Evolutionary conservation across 2,888 invertebrate genomes (phyloP).

Genomic region (Stenodera caucasica): DNA sequence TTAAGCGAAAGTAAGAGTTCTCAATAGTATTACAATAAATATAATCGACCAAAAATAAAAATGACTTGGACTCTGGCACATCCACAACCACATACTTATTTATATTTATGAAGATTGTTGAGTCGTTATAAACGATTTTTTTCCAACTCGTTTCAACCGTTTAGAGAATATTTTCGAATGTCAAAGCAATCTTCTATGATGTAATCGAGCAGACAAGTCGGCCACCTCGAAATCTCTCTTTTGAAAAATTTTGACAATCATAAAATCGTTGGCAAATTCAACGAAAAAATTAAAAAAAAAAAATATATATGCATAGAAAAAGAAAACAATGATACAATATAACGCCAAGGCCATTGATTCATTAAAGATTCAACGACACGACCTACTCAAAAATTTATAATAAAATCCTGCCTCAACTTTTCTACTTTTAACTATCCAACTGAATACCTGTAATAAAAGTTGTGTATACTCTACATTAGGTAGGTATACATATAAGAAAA

Average conservation of each 20-base stretch:
- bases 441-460: too few relatives aligned
- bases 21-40: neutral
- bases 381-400: slow-evolving; percentile 8
- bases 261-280: neutral
- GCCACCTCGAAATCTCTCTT: neutral
- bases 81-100: too few relatives aligned
- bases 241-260: neutral
- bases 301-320: too few relatives aligned
- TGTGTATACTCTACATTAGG: too few relatives aligned
- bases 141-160: slow-evolving; percentile 11
- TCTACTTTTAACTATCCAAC: neutral
- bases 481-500: too few relatives aligned
- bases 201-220: slow-evolving; percentile 33
- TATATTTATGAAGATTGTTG: too few relatives aligned
- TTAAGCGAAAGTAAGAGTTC: neutral
- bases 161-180: slow-evolving; percentile 30
- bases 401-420: slow-evolving; percentile 4
- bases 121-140: too few relatives aligned
- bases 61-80: too few relatives aligned
- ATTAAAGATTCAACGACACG: slow-evolving; percentile 29
- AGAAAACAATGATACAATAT: too few relatives aligned
- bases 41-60: too few relatives aligned
- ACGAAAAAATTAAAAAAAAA: too few relatives aligned
- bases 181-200: slow-evolving; percentile 30
- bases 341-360: slow-evolving; percentile 34